These are phyloP conservation scores for Galerucella calmariensis DNA, from an alignment of 2,888 invertebrate genomes.

Conservation along the genomic window DNA sequence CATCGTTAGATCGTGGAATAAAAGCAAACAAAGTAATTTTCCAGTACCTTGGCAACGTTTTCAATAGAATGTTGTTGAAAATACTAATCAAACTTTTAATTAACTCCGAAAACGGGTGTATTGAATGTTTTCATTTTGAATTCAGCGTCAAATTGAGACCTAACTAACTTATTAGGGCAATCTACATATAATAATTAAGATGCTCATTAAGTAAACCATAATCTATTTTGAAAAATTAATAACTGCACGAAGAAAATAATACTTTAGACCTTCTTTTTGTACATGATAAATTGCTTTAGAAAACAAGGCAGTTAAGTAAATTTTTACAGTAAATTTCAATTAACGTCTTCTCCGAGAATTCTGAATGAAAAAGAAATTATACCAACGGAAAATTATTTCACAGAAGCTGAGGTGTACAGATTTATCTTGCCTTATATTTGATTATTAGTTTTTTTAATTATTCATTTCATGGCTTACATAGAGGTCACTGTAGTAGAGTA, in stretches of 20 bases:
- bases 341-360: neutral
- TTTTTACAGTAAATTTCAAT: conserved; percentile 10
- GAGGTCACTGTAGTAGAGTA: too few species aligned
- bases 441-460: neutral
- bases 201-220: neutral
- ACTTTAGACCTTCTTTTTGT: neutral
- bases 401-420: neutral
- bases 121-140: neutral
- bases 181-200: neutral
- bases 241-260: neutral
- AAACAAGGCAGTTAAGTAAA: conserved; percentile 2
- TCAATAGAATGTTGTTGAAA: neutral
- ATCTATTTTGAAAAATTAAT: neutral
- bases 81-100: neutral
- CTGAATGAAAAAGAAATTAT: neutral
- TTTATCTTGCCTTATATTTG: neutral
- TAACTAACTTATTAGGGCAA: neutral
- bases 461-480: neutral
- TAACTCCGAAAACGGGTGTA: neutral
- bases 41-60: neutral
- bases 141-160: neutral
- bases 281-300: conserved; percentile 2
- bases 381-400: neutral
- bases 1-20: too few species aligned
- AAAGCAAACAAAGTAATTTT: too few species aligned